These are phyloP conservation scores for Orientallactaga bullata DNA, from an alignment of 2,113 vertebrate genomes.

Conservation along the genomic window DNA sequence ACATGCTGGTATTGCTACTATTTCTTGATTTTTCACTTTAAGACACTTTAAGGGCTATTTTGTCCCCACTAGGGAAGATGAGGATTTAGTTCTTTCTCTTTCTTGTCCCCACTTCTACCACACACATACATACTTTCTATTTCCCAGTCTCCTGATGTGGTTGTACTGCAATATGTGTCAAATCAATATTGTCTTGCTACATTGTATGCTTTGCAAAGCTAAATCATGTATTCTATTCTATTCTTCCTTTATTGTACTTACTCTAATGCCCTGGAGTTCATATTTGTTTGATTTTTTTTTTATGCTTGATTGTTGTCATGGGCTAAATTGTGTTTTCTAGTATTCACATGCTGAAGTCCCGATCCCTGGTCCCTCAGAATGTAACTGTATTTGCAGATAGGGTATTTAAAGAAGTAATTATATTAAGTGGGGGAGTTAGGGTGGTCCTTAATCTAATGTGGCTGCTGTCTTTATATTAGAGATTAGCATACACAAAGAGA, in stretches of 20 bases:
- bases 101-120: background rate
- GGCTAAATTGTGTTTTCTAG: background rate
- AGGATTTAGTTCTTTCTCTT: background rate
- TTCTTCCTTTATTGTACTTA: constrained; percentile 23
- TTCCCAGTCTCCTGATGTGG: constrained; percentile 21
- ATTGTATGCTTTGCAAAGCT: constrained; percentile 30
- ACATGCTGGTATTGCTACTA: background rate
- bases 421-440: background rate
- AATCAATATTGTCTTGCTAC: constrained; percentile 31
- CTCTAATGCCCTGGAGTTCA: background rate
- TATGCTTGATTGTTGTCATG: background rate
- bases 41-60: background rate
- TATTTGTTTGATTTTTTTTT: background rate
- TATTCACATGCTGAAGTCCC: background rate
- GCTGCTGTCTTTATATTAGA: background rate
- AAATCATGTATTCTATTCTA: constrained; percentile 34
- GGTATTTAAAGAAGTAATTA: background rate
- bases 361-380: background rate
- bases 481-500: background rate
- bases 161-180: constrained; percentile 42
- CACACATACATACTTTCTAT: background rate
- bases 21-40: background rate
- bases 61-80: background rate
- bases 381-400: background rate
- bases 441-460: background rate